These are phyloP conservation scores for Emys orbicularis DNA, from an alignment of 2,797 vertebrate genomes.

Conservation along the genomic window DNA sequence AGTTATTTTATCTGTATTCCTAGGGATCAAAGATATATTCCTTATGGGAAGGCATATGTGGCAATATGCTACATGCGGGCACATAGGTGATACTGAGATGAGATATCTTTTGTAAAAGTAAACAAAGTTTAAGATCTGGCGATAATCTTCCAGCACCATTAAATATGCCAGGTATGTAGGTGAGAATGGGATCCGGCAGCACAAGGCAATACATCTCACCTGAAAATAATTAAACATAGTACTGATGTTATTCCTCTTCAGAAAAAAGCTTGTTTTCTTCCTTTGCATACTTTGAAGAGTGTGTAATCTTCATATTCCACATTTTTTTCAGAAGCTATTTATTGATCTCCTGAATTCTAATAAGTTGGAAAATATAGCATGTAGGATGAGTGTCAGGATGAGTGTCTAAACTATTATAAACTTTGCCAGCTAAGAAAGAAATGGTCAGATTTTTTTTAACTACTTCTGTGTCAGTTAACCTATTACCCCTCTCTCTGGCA, in stretches of 20 bases:
- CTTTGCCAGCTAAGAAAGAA: background rate
- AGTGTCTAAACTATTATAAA: background rate
- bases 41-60: background rate
- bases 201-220: background rate
- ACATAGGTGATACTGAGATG: background rate
- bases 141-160: background rate
- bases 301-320: background rate
- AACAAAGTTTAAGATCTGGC: background rate
- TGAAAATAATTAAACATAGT: background rate
- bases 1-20: background rate
- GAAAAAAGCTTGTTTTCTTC: background rate
- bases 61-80: background rate
- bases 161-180: background rate
- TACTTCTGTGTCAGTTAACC: background rate
- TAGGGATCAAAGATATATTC: background rate
- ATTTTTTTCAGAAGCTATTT: background rate
- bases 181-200: background rate
- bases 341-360: background rate
- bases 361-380: background rate
- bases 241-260: background rate
- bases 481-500: background rate
- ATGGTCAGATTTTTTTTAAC: accelerated
- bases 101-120: background rate
- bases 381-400: background rate
- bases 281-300: background rate